These are phyloP conservation scores for Asobara japonica DNA, from an alignment of 1,140 invertebrate species.

Conservation along the genomic window DNA sequence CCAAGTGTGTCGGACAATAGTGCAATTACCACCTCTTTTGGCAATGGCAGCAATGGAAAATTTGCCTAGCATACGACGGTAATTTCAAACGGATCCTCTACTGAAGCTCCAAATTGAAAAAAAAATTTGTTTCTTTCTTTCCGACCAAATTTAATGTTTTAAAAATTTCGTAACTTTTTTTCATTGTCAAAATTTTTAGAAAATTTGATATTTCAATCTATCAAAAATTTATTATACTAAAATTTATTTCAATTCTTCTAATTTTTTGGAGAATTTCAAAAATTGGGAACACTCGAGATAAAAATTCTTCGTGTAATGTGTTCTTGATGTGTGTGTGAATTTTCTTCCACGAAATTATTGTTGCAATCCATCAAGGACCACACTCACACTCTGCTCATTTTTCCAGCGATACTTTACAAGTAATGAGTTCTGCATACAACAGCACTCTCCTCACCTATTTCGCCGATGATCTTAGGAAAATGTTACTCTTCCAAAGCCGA, in stretches of 20 bases:
- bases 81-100: constrained; percentile 15
- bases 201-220: too few species aligned
- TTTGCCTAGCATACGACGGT: constrained; percentile 66
- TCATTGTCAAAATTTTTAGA: too few species aligned
- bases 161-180: too few species aligned
- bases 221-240: too few species aligned
- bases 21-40: constrained; percentile 64
- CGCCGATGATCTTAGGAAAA: constrained; percentile 46
- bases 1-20: constrained; percentile 59
- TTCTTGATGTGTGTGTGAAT: background rate
- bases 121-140: background rate
- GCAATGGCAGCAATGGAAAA: constrained; percentile 62
- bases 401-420: constrained; percentile 64
- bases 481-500: constrained; percentile 53
- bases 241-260: too few species aligned
- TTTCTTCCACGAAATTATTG: too few species aligned
- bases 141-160: background rate
- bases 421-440: constrained; percentile 69
- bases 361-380: too few species aligned
- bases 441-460: constrained; percentile 67
- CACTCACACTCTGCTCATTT: constrained; percentile 35
- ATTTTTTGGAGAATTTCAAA: too few species aligned
- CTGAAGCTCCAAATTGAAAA: background rate
- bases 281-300: background rate
- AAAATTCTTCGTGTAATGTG: too few species aligned